Evolutionary conservation across 2,888 invertebrate species (phyloP).

Genomic region (Subacronicta megacephala): DNA sequence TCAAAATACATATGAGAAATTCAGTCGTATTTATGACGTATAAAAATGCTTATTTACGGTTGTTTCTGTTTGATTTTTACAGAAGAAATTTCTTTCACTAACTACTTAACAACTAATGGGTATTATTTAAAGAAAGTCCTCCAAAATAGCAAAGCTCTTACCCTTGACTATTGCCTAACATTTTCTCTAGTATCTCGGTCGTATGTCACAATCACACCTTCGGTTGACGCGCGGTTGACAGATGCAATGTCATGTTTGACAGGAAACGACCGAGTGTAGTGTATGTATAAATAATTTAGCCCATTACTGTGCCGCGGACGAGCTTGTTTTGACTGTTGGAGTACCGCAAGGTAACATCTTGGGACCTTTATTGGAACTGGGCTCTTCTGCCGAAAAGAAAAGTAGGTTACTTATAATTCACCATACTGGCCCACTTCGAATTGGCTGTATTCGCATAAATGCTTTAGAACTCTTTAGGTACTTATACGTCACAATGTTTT

Average conservation of each 20-base stretch:
- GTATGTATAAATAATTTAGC: constrained; percentile 1
- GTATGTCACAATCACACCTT: constrained; percentile 64
- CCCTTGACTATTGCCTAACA: constrained; percentile 39
- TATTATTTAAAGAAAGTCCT: constrained; percentile 25
- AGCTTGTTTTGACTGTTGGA: not conserved
- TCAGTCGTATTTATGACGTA: no score
- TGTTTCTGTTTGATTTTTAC: not conserved
- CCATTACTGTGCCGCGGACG: not conserved
- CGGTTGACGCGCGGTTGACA: constrained; percentile 49
- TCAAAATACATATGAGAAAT: no score
- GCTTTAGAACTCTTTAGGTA: no score
- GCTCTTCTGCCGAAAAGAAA: no score
- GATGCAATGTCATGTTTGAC: constrained; percentile 61
- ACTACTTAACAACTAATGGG: not conserved
- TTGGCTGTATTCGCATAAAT: no score
- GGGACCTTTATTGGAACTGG: not conserved
- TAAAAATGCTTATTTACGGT: no score
- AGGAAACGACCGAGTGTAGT: constrained; percentile 45
- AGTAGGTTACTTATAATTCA: no score
- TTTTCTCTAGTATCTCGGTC: constrained; percentile 9
- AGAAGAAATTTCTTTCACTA: constrained; percentile 15
- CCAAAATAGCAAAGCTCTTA: constrained; percentile 7
- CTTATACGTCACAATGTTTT: no score
- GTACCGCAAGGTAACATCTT: not conserved
- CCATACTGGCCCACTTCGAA: no score